Conservation (phyloP, 2,113 vertebrate genomes). For the Sakesphorus luctuosus region DNA sequence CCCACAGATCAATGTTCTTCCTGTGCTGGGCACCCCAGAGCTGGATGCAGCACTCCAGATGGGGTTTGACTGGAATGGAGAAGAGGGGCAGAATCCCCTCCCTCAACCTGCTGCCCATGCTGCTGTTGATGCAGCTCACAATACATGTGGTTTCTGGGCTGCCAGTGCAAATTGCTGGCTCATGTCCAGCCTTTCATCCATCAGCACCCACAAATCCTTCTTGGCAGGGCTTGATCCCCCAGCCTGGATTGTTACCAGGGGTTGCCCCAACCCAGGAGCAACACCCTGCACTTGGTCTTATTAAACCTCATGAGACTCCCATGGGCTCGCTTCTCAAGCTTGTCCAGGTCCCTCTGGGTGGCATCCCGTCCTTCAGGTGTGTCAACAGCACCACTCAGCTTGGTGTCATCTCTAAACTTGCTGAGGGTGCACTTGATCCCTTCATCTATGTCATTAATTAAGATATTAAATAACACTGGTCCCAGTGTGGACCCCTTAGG, state of each 20-base stretch:
- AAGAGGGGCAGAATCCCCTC: neutral
- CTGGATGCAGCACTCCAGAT: neutral
- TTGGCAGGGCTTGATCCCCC: neutral
- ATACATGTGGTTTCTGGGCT: neutral
- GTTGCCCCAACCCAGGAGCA: neutral
- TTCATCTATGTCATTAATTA: neutral
- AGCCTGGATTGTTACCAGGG: neutral
- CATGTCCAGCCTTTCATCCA: neutral
- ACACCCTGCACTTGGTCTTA: neutral
- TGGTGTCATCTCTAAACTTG: neutral
- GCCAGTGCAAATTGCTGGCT: neutral
- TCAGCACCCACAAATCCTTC: neutral
- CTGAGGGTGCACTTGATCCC: neutral
- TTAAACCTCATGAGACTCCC: neutral
- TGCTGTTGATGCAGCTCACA: neutral
- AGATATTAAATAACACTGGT: neutral
- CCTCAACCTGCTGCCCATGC: neutral
- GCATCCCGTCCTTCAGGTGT: neutral
- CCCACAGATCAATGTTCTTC: neutral
- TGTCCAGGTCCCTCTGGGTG: neutral
- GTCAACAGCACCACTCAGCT: neutral
- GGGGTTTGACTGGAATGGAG: neutral
- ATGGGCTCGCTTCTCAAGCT: neutral
- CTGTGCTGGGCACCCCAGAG: neutral
- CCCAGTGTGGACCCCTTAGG: neutral